Base-by-base conservation (phyloP, 2,888 invertebrate species). In the Drosophila pseudotakahashii region DNA sequence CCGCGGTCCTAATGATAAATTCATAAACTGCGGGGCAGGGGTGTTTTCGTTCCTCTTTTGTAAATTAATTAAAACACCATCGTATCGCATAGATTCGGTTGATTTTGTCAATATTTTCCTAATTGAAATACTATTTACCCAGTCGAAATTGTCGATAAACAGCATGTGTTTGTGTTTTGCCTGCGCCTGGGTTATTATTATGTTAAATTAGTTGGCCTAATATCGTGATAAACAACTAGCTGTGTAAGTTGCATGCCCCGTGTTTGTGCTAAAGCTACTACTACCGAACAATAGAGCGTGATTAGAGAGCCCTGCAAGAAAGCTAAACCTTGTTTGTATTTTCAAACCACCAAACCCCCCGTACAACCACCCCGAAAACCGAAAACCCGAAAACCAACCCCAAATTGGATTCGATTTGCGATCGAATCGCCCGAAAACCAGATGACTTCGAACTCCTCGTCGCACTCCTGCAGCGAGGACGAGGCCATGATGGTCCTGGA, bases 381-480 rank as follows among this genome's bases (percentile, higher is more conserved):
- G 2, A 2, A 23, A 23, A 23, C 37, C 26, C 34, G 26, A 26
- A 30, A 30, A 16, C 19, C 45, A 68, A 14, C 52, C 58, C 23
- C 51, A 45, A 54, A 58, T 52, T 48, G 64, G 32, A 55, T 64
- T 54, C 47, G 47, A 41, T 52, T 39, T 60, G 72, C 30, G 51
- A 73, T 11, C 19, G 19, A 19, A 19, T 2, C 19, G 19, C 19
- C 30, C 37, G 16, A 41, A 63, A 44, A n/a, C 3, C 52, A 73
- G 58, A 75, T 78, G 75, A 78, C 75, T 11, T 34, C 34, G 11
- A 11, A 34, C 34, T 34, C 34, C 52, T 85, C 87, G 10, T 81
- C 85, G 64, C 89, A 89, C 62, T 89, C 87, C 50, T 83, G 90
- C 77, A 90, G 90, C 59, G 88, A 86, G 51, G 89, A 86, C 48